These are phyloP conservation scores for Toxotes jaculatrix DNA, from an alignment of 2,113 vertebrate genomes.

Conservation along the genomic window DNA sequence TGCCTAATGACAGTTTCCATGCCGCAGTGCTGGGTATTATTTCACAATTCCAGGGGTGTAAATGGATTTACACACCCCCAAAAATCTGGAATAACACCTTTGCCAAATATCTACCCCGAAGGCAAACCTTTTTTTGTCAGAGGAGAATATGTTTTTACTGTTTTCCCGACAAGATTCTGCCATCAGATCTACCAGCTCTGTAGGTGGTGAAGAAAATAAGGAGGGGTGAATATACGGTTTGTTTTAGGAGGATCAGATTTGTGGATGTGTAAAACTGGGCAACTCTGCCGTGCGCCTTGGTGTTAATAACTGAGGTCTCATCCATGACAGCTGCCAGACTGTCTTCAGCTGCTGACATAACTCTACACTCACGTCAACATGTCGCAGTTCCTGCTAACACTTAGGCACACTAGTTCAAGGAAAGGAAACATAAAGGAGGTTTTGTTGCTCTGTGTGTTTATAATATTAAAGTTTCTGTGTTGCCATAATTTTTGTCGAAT, in stretches of 20 bases:
- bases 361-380: slow-evolving; percentile 15
- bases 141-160: slow-evolving; percentile 12
- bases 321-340: slow-evolving; percentile 7
- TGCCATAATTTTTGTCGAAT: neutral
- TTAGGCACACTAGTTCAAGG: too few relatives aligned
- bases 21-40: slow-evolving; percentile 22
- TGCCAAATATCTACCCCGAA: slow-evolving; percentile 2
- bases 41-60: slow-evolving; percentile 45
- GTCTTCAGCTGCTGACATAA: slow-evolving; percentile 1
- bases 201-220: neutral
- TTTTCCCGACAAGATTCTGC: slow-evolving; percentile 20
- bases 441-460: neutral
- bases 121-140: slow-evolving; percentile 20
- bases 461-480: neutral
- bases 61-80: slow-evolving; percentile 50
- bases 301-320: slow-evolving; percentile 43
- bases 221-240: neutral
- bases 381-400: neutral
- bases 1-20: slow-evolving; percentile 43
- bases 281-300: neutral
- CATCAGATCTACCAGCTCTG: slow-evolving; percentile 15
- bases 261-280: slow-evolving; percentile 21
- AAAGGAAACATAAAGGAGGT: neutral
- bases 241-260: slow-evolving; percentile 6
- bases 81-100: slow-evolving; percentile 35